Percentiles rank a stretch among this genome's conserved stretches.
Conservation (phyloP, 2,888 invertebrate species). For the Zhuqinia jingwanae region DNA sequence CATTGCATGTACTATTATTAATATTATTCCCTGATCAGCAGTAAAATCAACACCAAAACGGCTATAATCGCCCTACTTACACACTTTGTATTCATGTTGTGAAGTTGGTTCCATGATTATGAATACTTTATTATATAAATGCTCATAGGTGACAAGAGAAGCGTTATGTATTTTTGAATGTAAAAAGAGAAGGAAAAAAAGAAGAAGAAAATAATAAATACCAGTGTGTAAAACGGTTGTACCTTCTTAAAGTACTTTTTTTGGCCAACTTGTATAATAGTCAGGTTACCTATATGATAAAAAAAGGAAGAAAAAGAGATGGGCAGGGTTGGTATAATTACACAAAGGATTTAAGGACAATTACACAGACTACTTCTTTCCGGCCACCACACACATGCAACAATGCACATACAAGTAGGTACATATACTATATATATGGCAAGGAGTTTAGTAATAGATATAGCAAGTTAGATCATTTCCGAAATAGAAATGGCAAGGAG, state of each 20-base stretch:
- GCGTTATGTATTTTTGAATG: background rate
- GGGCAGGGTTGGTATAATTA: slow-evolving; percentile 48
- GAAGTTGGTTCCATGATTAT: background rate
- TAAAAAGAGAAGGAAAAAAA: background rate
- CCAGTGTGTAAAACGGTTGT: no score
- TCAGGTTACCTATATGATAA: no score
- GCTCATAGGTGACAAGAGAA: slow-evolving; percentile 8
- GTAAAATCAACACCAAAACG: background rate
- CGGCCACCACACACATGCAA: background rate
- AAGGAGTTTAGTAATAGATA: background rate
- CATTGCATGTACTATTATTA: no score
- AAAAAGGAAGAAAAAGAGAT: background rate
- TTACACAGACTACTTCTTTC: slow-evolving; percentile 45
- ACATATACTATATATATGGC: no score
- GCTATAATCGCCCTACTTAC: no score
- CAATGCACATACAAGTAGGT: background rate
- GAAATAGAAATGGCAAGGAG: background rate
- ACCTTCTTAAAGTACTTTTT: no score
- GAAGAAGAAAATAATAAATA: no score
- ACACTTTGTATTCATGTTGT: no score
- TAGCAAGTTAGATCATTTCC: slow-evolving; percentile 3
- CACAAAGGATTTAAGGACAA: slow-evolving; percentile 62
- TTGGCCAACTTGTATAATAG: no score
- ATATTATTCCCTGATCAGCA: no score
- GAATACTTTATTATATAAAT: background rate